These are phyloP conservation scores for Alauda arvensis DNA, from an alignment of 2,797 vertebrate species.

Conservation along the genomic window DNA sequence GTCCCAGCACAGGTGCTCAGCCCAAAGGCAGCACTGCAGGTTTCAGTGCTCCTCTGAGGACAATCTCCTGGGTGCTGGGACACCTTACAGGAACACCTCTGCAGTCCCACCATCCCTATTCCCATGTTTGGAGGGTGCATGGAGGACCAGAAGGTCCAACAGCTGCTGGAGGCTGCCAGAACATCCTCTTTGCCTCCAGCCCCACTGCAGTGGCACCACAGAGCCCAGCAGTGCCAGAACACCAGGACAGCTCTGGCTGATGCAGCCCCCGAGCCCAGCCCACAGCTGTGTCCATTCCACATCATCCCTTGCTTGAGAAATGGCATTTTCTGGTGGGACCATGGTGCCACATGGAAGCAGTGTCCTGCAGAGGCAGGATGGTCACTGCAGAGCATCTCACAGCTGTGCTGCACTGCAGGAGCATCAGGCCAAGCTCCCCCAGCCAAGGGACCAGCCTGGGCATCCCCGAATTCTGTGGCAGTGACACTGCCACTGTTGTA, in stretches of 20 bases:
- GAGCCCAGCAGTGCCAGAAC: background rate
- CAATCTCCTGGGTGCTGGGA: background rate
- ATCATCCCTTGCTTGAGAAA: background rate
- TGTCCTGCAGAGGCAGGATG: rapidly evolving
- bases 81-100: background rate
- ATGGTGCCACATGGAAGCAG: rapidly evolving
- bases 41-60: background rate
- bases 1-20: background rate
- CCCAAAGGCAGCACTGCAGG: background rate
- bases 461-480: background rate
- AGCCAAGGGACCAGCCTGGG: background rate
- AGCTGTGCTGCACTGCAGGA: background rate
- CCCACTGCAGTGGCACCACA: background rate
- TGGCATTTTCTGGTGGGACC: background rate
- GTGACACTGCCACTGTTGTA: background rate
- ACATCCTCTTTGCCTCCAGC: too few relatives aligned
- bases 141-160: background rate
- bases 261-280: rapidly evolving
- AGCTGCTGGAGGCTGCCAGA: background rate
- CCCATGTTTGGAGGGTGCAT: background rate
- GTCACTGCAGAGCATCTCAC: background rate
- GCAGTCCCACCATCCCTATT: background rate
- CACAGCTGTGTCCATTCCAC: background rate
- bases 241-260: background rate
- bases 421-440: background rate